A percentile compares a stretch with the other conserved stretches of the same genome.
Conservation (phyloP, 2,113 vertebrate genomes). For the Hydropotes inermis region DNA sequence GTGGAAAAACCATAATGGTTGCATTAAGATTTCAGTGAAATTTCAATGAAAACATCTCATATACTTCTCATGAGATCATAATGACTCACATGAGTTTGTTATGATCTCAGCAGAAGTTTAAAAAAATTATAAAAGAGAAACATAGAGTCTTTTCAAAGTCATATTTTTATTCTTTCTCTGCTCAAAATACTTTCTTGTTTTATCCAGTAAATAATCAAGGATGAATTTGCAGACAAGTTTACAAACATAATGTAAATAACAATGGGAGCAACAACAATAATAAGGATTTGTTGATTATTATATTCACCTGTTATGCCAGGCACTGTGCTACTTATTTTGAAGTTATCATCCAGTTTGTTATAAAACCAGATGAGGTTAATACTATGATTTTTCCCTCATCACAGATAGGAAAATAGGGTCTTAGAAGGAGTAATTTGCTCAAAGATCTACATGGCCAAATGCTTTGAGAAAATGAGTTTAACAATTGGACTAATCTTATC, state of each 20-base stretch:
- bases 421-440: neutral
- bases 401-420: neutral
- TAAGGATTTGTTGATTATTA: neutral
- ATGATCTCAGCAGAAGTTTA: conserved; percentile 39
- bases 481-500: neutral
- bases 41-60: conserved; percentile 67
- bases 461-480: neutral
- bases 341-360: neutral
- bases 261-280: neutral
- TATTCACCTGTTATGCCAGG: neutral
- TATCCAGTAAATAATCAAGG: conserved; percentile 17
- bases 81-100: conserved; percentile 59
- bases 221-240: conserved; percentile 17
- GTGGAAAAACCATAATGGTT: conserved; percentile 64
- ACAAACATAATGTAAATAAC: conserved; percentile 38
- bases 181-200: neutral
- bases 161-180: neutral
- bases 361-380: neutral
- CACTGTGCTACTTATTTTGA: neutral
- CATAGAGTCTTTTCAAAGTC: conserved; percentile 35
- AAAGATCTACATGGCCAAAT: neutral
- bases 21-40: conserved; percentile 74
- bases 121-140: neutral
- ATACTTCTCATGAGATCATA: conserved; percentile 64
- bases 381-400: neutral